These are phyloP conservation scores for Drosophila hydei DNA, from an alignment of 1,140 invertebrate species.

Conservation along the genomic window DNA sequence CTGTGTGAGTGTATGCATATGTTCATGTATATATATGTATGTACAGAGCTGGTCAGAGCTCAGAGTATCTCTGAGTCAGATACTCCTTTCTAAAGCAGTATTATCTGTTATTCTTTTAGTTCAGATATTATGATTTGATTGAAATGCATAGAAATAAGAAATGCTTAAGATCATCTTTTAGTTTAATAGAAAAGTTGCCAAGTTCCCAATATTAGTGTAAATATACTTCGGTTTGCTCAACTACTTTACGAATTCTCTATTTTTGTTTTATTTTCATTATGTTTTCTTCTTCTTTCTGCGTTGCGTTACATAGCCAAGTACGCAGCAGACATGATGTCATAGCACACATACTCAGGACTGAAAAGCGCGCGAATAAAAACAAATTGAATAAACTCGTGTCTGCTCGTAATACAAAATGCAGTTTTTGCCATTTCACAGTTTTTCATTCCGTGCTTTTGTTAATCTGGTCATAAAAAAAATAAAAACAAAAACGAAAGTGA, in stretches of 20 bases:
- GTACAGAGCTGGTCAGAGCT: no score
- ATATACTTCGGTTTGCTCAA: neutral
- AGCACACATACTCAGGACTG: conserved; percentile 1
- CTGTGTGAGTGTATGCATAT: no score
- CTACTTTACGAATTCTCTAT: neutral
- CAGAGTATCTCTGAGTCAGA: no score
- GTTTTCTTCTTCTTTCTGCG: conserved; percentile 10
- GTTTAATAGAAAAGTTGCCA: no score
- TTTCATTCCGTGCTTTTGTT: conserved; percentile 33
- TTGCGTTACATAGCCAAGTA: conserved; percentile 11
- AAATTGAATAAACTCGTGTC: conserved; percentile 17
- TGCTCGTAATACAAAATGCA: conserved; percentile 50
- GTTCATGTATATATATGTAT: no score
- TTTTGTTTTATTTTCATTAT: conserved; percentile 16
- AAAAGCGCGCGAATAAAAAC: conserved; percentile 8
- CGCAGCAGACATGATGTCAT: conserved; percentile 48
- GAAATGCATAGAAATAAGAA: neutral
- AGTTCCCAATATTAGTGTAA: neutral
- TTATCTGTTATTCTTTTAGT: no score
- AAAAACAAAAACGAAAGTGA: conserved; percentile 62
- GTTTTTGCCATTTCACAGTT: conserved; percentile 32
- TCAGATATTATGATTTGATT: no score
- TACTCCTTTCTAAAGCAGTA: no score
- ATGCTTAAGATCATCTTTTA: no score
- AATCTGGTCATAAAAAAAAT: neutral